Base-by-base conservation (phyloP, 2,888 invertebrate species). In the Nemapogon koenigi region DNA sequence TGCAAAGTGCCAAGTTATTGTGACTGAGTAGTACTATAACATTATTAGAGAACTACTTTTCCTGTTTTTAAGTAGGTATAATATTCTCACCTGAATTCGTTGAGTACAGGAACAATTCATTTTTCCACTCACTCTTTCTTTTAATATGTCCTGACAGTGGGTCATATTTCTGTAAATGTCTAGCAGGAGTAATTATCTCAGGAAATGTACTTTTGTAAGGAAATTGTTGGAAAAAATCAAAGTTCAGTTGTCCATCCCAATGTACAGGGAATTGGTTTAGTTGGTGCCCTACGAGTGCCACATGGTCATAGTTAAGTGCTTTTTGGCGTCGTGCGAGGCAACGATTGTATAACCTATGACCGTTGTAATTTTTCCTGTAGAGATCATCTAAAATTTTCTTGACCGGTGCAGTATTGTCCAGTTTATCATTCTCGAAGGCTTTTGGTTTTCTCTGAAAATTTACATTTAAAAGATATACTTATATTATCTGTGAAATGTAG, bases 241-340 rank as follows among this genome's bases (percentile, higher is more conserved):
- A 43, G 10, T 53, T 53, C 1, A 75, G 50, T 3, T 59, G 59
- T 2, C 78, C 78, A 38, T 72, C 65, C 70, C 73, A 78, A 8
- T 65, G 55, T 1, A 66, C 58, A 30, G 49, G 52, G 29, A 73
- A 73, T 7, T 48, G 46, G 18, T 64, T 61, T 3, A 67, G 37
- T 1, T 65, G 63, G 40, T 63, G 62, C 2, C 64, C 68, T n/a
- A 58, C 60, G 0, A 62, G 40, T 2, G 47, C 37, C 33, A 46
- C 62, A 38, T 72, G 70, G 16, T 37, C 0, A 18, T 35, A 30
- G 6, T 11, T 38, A 2, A 40, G 46, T 3, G 47, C 46, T 1
- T 48, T 48, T 2, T 41, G 40, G 3, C 55, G 46, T 19, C 60
- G 67, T 18, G 55, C 50, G 4, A 69, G 38, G 19, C 53, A 50